phyloP scores from a whole-genome alignment of 2,113 vertebrate species.

The Tetraodon nigroviridis region DNA sequence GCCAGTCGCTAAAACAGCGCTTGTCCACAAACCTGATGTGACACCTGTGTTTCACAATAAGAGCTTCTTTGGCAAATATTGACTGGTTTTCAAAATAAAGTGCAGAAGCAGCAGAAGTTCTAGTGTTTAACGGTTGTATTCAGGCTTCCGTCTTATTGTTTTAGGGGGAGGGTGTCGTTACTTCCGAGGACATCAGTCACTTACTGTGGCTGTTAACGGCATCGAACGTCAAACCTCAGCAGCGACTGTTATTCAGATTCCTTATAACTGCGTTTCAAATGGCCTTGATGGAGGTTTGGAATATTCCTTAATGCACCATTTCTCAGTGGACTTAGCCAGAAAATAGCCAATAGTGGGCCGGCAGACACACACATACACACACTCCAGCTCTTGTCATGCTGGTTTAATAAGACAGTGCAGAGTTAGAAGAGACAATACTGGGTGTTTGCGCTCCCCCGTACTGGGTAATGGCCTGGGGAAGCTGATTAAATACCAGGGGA shows the following conservation, averaged over 20 bases:
- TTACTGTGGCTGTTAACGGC: constrained; percentile 46
- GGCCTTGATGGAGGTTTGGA: constrained; percentile 55
- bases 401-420: constrained; percentile 64
- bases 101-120: no score
- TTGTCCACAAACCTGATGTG: no score
- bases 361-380: not conserved
- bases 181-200: constrained; percentile 31
- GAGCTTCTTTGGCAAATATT: no score
- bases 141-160: constrained; percentile 22
- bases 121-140: not conserved
- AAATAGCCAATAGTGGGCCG: no score
- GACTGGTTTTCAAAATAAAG: no score
- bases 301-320: constrained; percentile 69
- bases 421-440: constrained; percentile 63
- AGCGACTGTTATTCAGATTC: constrained; percentile 64
- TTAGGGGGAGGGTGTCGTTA: constrained; percentile 47
- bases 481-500: constrained; percentile 67
- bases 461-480: constrained; percentile 64
- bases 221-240: constrained; percentile 65
- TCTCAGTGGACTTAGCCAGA: constrained; percentile 41
- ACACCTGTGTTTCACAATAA: no score
- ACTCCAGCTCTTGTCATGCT: constrained; percentile 49
- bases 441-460: constrained; percentile 59
- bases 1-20: no score
- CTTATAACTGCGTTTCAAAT: constrained; percentile 68